phyloP scores from a whole-genome alignment of 2,888 invertebrate species.

The Nesidiocoris tenuis region DNA sequence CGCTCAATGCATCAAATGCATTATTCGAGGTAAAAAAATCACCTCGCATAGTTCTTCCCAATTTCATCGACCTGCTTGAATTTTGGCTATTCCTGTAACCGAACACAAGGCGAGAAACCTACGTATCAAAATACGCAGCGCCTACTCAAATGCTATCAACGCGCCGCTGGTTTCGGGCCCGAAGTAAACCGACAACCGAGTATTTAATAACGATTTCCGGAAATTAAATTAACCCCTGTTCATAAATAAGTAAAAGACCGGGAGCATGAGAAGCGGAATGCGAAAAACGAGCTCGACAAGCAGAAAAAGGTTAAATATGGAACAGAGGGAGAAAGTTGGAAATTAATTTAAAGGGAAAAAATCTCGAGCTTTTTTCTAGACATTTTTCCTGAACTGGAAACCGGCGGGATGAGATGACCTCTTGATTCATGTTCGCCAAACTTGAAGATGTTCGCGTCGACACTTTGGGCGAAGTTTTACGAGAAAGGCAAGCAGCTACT shows the following conservation, averaged over 20 bases:
- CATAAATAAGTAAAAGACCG: not conserved
- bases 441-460: slow-evolving; percentile 35
- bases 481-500: not conserved
- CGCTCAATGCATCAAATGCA: too few relatives aligned
- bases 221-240: not conserved
- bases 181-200: too few relatives aligned
- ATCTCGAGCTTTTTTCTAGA: slow-evolving; percentile 16
- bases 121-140: too few relatives aligned
- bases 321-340: slow-evolving; percentile 4
- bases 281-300: slow-evolving; percentile 1
- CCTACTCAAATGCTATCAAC: too few relatives aligned
- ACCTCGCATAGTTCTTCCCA: too few relatives aligned
- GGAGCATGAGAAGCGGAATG: not conserved
- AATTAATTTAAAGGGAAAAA: slow-evolving; percentile 33
- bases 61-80: too few relatives aligned
- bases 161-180: too few relatives aligned
- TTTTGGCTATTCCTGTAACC: too few relatives aligned
- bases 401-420: not conserved
- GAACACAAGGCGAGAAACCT: too few relatives aligned
- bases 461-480: slow-evolving; percentile 26
- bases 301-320: slow-evolving; percentile 21
- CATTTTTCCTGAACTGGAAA: slow-evolving; percentile 7
- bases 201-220: too few relatives aligned
- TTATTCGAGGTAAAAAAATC: too few relatives aligned
- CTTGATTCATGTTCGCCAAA: slow-evolving; percentile 34